phyloP scores from a whole-genome alignment of 2,888 invertebrate species.

The Sclerodermus sp. region DNA sequence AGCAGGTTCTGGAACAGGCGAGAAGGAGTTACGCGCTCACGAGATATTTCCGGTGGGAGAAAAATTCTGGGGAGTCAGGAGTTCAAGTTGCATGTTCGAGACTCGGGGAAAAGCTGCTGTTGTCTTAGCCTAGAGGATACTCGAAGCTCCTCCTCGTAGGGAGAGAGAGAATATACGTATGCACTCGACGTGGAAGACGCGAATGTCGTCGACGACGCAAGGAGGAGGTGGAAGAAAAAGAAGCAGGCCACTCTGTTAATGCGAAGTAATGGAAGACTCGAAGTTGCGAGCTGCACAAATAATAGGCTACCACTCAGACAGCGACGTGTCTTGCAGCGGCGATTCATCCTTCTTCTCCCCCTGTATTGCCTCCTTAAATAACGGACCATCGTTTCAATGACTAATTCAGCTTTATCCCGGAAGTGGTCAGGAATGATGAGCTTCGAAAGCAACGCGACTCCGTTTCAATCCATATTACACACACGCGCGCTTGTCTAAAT shows the following conservation, averaged over 20 bases:
- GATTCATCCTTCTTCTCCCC: slow-evolving; percentile 23
- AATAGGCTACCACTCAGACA: slow-evolving; percentile 19
- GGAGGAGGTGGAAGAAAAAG: slow-evolving; percentile 12
- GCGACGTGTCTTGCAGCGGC: slow-evolving; percentile 19
- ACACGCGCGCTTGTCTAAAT: too few species aligned
- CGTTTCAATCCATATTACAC: too few species aligned
- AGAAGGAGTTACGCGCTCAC: too few species aligned
- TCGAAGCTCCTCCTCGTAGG: slow-evolving; percentile 3
- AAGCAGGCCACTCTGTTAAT: slow-evolving; percentile 37
- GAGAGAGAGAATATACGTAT: slow-evolving; percentile 3
- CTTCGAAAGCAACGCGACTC: too few species aligned
- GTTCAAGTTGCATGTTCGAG: too few species aligned
- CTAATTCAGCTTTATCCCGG: slow-evolving; percentile 27
- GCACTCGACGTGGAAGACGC: slow-evolving; percentile 5
- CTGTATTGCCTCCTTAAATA: slow-evolving; percentile 22
- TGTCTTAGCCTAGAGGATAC: background rate
- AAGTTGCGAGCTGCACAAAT: slow-evolving; percentile 26
- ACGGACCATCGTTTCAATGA: slow-evolving; percentile 31
- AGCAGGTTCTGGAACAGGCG: too few species aligned
- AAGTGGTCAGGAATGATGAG: slow-evolving; percentile 5
- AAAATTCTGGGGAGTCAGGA: too few species aligned
- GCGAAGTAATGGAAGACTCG: slow-evolving; percentile 35
- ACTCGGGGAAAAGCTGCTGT: too few species aligned
- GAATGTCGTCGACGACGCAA: background rate
- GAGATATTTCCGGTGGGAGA: too few species aligned